Evolutionary conservation across 1,140 invertebrate species (phyloP).

Genomic region (Drosophila sp.): DNA sequence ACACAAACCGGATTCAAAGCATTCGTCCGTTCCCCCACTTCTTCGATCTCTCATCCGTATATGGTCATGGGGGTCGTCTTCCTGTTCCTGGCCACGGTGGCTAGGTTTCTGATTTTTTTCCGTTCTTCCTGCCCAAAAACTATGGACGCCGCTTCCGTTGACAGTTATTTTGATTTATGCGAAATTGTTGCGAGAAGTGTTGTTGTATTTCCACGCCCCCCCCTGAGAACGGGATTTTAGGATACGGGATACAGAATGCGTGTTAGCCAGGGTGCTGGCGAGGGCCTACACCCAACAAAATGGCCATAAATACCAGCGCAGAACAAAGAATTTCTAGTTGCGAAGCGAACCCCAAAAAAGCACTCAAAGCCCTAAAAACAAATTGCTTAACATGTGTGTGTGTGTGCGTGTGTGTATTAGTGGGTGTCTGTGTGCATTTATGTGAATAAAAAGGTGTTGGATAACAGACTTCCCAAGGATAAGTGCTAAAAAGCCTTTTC

Average conservation of each 20-base stretch:
- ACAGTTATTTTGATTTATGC: slow-evolving; percentile 80
- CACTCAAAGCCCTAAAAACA: slow-evolving; percentile 69
- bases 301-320: slow-evolving; percentile 60
- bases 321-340: slow-evolving; percentile 61
- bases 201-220: neutral
- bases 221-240: neutral
- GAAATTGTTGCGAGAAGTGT: slow-evolving; percentile 51
- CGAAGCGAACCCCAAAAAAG: slow-evolving; percentile 56
- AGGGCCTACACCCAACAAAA: slow-evolving; percentile 46
- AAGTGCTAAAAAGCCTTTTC: slow-evolving; percentile 15
- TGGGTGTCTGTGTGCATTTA: slow-evolving; percentile 4
- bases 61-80: slow-evolving; percentile 38
- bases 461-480: slow-evolving; percentile 44
- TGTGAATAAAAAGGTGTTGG: slow-evolving; percentile 58
- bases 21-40: neutral
- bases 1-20: slow-evolving; percentile 46
- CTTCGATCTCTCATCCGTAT: neutral
- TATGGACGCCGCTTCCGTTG: slow-evolving; percentile 77
- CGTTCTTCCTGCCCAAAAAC: slow-evolving; percentile 46
- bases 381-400: slow-evolving; percentile 42
- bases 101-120: slow-evolving; percentile 35
- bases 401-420: slow-evolving; percentile 18
- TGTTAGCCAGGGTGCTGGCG: neutral
- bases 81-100: slow-evolving; percentile 48
- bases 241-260: slow-evolving; percentile 29